Percentiles rank a stretch among this genome's conserved stretches.
Evolutionary conservation across 1,140 invertebrate species (phyloP).

Genomic region (Eupristina koningsbergeri): DNA sequence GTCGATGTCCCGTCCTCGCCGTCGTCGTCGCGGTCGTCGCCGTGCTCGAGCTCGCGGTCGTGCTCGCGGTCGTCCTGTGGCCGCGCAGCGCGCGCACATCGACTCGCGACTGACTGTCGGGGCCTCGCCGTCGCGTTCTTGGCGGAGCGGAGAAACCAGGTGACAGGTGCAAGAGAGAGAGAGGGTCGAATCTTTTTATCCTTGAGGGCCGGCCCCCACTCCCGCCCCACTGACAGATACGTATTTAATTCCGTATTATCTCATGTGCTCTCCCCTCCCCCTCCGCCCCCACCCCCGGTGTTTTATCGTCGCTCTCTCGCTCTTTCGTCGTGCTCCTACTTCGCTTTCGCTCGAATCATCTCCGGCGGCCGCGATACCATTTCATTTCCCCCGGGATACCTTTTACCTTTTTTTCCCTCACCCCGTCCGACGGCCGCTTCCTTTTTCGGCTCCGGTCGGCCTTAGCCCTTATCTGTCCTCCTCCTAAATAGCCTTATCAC

Average conservation of each 20-base stretch:
- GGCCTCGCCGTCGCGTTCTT: not conserved
- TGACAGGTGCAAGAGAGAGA: constrained; percentile 26
- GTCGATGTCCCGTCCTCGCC: too few relatives aligned
- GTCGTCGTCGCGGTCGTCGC: too few relatives aligned
- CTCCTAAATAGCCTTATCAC: not conserved
- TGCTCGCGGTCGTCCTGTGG: constrained; percentile 11
- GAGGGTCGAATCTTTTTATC: constrained; percentile 12
- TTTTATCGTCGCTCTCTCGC: constrained; percentile 14
- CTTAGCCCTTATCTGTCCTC: not conserved
- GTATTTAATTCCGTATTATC: not conserved
- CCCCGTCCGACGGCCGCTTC: too few relatives aligned
- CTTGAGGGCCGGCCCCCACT: not conserved
- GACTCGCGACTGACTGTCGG: not conserved
- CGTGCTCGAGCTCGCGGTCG: too few relatives aligned
- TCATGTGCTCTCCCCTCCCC: not conserved
- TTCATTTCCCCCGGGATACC: too few relatives aligned
- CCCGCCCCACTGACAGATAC: not conserved
- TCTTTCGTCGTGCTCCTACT: not conserved
- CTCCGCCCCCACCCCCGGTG: too few relatives aligned
- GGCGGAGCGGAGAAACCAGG: constrained; percentile 1
- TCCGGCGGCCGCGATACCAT: not conserved
- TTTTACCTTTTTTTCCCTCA: not conserved
- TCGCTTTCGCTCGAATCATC: not conserved
- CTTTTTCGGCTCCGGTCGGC: not conserved
- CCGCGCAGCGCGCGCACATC: constrained; percentile 25